Percentiles rank a stretch among this genome's conserved stretches.
phyloP scores from a whole-genome alignment of 2,888 invertebrate genomes.

The Scaptomyza tumidula region DNA sequence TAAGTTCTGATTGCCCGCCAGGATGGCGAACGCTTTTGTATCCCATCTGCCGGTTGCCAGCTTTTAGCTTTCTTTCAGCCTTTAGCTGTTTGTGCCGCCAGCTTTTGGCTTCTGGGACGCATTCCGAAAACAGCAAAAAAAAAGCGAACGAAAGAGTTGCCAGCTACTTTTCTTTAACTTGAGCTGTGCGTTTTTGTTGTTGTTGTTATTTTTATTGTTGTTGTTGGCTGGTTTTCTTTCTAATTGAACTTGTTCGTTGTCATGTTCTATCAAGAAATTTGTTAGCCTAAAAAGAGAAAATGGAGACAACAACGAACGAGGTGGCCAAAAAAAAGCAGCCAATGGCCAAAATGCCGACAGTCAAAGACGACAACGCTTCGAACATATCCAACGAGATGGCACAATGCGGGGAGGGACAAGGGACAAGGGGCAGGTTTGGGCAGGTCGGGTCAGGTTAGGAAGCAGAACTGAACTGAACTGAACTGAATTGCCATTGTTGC shows the following conservation, averaged over 20 bases:
- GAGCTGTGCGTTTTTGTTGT: neutral
- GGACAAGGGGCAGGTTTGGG: neutral
- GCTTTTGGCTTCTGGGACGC: neutral
- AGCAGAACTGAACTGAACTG: slow-evolving; percentile 13
- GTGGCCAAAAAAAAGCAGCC: slow-evolving; percentile 2
- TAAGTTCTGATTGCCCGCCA: slow-evolving; percentile 76
- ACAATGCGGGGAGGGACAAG: slow-evolving; percentile 14
- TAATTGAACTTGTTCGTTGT: slow-evolving; percentile 35
- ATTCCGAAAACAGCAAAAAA: neutral
- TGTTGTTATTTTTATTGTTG: neutral
- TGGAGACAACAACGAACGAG: neutral
- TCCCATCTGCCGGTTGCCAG: slow-evolving; percentile 7
- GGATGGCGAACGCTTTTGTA: slow-evolving; percentile 45
- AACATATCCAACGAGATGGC: slow-evolving; percentile 76
- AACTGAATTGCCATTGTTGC: slow-evolving; percentile 53
- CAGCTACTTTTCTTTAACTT: neutral
- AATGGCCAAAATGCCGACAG: slow-evolving; percentile 39
- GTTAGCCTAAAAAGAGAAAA: neutral
- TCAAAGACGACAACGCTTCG: slow-evolving; percentile 60
- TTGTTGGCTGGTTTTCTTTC: slow-evolving; percentile 16
- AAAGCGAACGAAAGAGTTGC: neutral
- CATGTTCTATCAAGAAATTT: slow-evolving; percentile 25
- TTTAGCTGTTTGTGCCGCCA: neutral
- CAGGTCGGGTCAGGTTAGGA: slow-evolving; percentile 3
- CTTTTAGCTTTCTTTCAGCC: slow-evolving; percentile 6